Conservation (phyloP, 2,113 vertebrate genomes). For the Heloderma charlesbogerti region DNA sequence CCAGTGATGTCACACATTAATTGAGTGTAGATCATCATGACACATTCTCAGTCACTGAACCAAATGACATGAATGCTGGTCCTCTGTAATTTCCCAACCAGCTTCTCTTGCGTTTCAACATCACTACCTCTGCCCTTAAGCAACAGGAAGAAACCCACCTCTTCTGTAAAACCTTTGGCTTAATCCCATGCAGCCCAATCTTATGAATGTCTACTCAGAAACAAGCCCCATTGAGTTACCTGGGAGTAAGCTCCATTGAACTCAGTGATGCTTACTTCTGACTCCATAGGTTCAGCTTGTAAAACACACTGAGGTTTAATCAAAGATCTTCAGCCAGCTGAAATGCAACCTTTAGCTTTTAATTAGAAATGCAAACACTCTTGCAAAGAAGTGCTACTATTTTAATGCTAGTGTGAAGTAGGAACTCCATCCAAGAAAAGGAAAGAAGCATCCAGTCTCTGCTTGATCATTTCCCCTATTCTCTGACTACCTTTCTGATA, state of each 20-base stretch:
- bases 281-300: constrained; percentile 33
- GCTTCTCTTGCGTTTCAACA: neutral
- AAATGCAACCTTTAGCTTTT: no score
- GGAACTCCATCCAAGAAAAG: no score
- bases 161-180: neutral
- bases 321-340: no score
- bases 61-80: neutral
- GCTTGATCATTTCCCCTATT: no score
- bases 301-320: constrained; percentile 52
- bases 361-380: no score
- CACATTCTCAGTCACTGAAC: neutral
- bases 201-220: neutral
- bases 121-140: neutral
- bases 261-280: no score
- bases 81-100: neutral
- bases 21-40: neutral
- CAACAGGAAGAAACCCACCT: neutral
- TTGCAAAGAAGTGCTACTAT: no score
- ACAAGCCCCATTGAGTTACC: neutral
- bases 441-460: no score
- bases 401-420: no score
- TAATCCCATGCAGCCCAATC: no score
- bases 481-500: no score
- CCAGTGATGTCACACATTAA: fast-evolving
- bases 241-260: constrained; percentile 72